These are phyloP conservation scores for Cyclura pinguis DNA, from an alignment of 2,797 vertebrate genomes.

Conservation along the genomic window DNA sequence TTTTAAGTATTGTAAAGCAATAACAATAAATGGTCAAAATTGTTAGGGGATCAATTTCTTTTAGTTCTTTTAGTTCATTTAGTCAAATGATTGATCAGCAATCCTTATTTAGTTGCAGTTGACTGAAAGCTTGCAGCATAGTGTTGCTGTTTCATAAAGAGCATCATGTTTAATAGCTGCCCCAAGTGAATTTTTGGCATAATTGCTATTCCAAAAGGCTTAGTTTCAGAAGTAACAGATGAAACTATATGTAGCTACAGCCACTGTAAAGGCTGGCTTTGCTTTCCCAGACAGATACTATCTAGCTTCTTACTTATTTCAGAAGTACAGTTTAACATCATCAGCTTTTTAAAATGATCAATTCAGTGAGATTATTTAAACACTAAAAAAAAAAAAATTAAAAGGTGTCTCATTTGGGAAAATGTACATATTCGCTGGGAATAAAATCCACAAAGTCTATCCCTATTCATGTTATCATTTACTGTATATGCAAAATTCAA, in stretches of 20 bases:
- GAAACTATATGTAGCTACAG: conserved; percentile 16
- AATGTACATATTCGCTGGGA: no score
- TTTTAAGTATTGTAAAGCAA: not conserved
- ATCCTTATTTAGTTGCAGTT: not conserved
- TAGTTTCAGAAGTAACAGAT: conserved; percentile 1
- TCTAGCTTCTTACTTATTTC: no score
- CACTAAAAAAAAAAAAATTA: not conserved
- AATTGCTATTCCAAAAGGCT: conserved; percentile 40
- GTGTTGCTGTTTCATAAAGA: conserved; percentile 9
- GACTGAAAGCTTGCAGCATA: not conserved
- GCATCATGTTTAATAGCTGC: conserved; percentile 6
- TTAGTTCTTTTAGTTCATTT: no score
- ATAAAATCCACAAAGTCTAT: not conserved
- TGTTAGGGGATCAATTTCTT: conserved; percentile 31
- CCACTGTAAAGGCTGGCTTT: rapidly evolving
- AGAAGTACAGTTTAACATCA: not conserved
- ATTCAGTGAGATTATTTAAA: not conserved
- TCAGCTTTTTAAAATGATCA: not conserved
- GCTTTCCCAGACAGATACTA: not conserved
- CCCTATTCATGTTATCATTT: not conserved
- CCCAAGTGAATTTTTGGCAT: conserved; percentile 29
- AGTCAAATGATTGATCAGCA: conserved; percentile 30
- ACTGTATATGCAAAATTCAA: not conserved
- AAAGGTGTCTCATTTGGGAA: not conserved
- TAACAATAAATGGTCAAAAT: conserved; percentile 25